Evolutionary conservation across 2,113 vertebrate genomes (phyloP), one percentile per base, ranked within the genome.

Genomic region (Chionodraco myersi): DNA sequence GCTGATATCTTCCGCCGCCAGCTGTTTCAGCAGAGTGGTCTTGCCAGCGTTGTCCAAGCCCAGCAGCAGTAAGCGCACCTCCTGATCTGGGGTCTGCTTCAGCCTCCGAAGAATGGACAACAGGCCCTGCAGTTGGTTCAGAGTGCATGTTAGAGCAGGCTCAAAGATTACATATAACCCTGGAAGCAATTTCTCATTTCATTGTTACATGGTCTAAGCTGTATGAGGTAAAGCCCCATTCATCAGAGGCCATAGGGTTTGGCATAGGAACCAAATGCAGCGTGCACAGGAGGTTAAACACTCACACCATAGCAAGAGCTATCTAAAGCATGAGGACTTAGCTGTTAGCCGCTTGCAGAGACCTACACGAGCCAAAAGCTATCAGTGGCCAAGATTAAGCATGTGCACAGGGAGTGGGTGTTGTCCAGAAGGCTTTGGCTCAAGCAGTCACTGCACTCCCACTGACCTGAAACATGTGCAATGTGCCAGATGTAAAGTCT

Each of bases 1-100:
- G 93, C 96, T 98, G 92, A 98, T 95, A 84, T 98, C 97, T 90
- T 98, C 97, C 8, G 96, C 97, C 10, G 97, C 96, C 63, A 99
- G 92, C 91, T 99, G 97, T 91, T 98, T 98, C 73, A 98, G 94
- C 79, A 99, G 93, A 2, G 96, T 98, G 34, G 97, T 98, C 92
- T 98, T 99, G 78, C 97, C 97, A 51, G 97, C 95, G 92, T 98
- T 99, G 91, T 98, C 97, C 94, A 99, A 94, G 76, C 97, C 97
- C 82, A 99, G 95, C 88, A 98, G 94, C 87, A 98, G 96, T 82
- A 98, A 96, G 68, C 96, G 93, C 77, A 98, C 97, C 93, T 98
- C 97, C 94, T 96, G 97, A 77, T 99, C 97, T 56, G 97, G 96
- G 66, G 97, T 91, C 77, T 95, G 96, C 93, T 97, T 98, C 92